phyloP scores from a whole-genome alignment of 2,797 vertebrate genomes.

The Cryptoblepharus egeriae region DNA sequence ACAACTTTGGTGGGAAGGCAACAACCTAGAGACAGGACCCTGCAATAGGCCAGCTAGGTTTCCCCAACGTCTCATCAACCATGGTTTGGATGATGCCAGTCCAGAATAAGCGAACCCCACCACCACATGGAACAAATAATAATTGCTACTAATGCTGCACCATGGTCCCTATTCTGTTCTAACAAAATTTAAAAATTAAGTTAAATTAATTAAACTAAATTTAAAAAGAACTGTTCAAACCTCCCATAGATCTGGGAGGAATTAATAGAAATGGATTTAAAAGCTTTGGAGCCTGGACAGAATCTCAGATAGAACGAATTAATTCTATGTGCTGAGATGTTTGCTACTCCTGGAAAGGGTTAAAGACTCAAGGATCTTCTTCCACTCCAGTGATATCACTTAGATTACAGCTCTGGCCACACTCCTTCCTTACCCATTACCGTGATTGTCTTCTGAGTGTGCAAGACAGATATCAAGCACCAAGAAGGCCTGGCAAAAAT shows the following conservation, averaged over 20 bases:
- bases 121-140: too few species aligned
- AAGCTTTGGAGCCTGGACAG: background rate
- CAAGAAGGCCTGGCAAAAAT: constrained; percentile 9
- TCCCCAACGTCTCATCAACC: too few species aligned
- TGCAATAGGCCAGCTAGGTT: too few species aligned
- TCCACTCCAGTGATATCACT: background rate
- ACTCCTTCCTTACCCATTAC: constrained; percentile 16
- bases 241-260: background rate
- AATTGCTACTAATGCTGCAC: background rate
- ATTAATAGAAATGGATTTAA: background rate
- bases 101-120: too few species aligned
- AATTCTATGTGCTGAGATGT: background rate
- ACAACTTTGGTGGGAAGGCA: too few species aligned
- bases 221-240: background rate
- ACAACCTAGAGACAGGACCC: too few species aligned
- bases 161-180: too few species aligned
- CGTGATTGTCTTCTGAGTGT: constrained; percentile 19
- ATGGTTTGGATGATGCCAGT: too few species aligned
- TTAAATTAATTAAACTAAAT: background rate
- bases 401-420: background rate
- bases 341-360: background rate
- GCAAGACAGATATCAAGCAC: constrained; percentile 14
- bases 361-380: constrained; percentile 12
- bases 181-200: too few species aligned
- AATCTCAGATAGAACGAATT: constrained; percentile 9